Conservation (phyloP, 2,113 vertebrate genomes). For the Agapornis roseicollis region DNA sequence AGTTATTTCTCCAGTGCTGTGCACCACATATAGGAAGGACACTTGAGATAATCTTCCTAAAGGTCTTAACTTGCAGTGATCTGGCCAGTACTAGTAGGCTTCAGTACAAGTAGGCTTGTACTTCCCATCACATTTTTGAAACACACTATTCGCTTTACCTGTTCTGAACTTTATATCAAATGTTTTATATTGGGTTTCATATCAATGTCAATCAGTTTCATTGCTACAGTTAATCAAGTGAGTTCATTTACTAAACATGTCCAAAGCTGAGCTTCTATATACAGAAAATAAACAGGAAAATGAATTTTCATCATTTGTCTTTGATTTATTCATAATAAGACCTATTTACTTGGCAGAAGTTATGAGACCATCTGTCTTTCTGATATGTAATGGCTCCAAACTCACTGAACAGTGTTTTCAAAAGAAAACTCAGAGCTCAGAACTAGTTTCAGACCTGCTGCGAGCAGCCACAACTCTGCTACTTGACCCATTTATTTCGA, state of each 20-base stretch:
- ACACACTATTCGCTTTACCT: background rate
- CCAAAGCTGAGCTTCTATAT: background rate
- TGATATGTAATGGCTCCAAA: conserved; percentile 17
- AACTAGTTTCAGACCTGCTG: conserved; percentile 34
- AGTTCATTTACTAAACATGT: background rate
- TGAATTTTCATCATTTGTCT: conserved; percentile 20
- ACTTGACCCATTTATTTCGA: conserved; percentile 44
- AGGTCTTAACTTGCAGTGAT: background rate
- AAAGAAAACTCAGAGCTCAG: background rate
- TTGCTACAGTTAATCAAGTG: background rate
- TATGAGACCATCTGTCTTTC: conserved; percentile 56
- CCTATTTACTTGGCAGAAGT: conserved; percentile 55
- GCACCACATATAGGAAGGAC: accelerated
- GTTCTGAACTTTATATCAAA: background rate
- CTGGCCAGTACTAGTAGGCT: background rate
- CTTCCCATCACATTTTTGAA: background rate
- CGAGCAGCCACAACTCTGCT: background rate
- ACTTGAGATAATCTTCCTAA: background rate
- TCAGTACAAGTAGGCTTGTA: background rate
- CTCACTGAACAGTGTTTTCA: conserved; percentile 9
- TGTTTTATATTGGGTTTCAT: background rate
- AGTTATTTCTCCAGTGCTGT: background rate
- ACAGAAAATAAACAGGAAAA: conserved; percentile 18
- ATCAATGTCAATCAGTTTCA: background rate
- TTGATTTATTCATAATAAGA: conserved; percentile 55